Conservation (phyloP, 37 sponge, comb jelly and placozoan genomes). For the Theonella swinhoei region DNA sequence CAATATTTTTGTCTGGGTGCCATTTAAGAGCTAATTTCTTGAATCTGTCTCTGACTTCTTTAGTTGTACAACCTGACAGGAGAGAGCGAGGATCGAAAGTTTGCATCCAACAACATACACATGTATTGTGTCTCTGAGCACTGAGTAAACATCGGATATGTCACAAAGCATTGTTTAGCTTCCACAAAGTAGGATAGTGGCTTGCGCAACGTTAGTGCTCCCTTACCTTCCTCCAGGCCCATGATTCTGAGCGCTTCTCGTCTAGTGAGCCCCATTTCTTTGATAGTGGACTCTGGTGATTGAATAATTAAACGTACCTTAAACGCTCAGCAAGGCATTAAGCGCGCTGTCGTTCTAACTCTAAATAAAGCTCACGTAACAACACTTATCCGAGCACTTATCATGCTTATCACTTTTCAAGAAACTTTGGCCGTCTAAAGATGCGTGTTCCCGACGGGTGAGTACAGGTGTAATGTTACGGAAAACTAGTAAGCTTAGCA, state of each 20-base stretch:
- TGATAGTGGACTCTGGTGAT: background rate
- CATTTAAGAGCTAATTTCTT: constrained; percentile 49
- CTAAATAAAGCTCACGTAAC: background rate
- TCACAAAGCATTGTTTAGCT: too few species aligned
- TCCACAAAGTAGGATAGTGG: background rate
- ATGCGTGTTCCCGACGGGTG: background rate
- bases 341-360: background rate
- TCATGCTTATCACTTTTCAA: too few species aligned
- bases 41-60: constrained; percentile 25
- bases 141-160: too few species aligned
- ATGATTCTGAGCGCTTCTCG: constrained; percentile 43
- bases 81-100: too few species aligned
- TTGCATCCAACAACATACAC: too few species aligned
- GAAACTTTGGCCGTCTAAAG: too few species aligned
- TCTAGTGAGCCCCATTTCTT: constrained; percentile 46
- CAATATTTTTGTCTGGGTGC: constrained; percentile 47
- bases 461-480: too few species aligned
- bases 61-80: constrained; percentile 16
- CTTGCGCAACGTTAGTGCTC: background rate
- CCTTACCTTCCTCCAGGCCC: constrained; percentile 56
- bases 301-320: background rate
- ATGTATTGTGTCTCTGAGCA: too few species aligned
- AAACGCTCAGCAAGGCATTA: too few species aligned
- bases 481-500: too few species aligned
- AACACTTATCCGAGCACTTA: too few species aligned